Percentiles rank a stretch among this genome's conserved stretches.
Evolutionary conservation across 2,888 invertebrate genomes (phyloP).

Genomic region (Eustalomyia histrio): DNA sequence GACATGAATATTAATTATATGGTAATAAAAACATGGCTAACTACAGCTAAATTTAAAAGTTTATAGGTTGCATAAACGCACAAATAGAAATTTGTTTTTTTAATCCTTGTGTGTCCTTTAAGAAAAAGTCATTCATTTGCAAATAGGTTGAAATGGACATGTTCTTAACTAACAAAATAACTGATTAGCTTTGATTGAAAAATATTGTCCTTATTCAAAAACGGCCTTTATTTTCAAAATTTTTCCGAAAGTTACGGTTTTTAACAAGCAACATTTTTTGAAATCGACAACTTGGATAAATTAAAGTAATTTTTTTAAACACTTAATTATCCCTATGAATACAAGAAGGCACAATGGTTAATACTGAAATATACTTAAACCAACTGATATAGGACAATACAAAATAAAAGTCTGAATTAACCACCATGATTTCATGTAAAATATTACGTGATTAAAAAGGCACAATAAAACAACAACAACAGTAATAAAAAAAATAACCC

Average conservation of each 20-base stretch:
- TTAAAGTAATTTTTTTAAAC: no score
- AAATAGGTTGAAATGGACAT: no score
- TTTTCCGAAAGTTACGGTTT: no score
- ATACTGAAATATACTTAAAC: not conserved
- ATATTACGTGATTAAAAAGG: conserved; percentile 1
- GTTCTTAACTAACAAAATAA: no score
- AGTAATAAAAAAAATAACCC: not conserved
- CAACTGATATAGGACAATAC: not conserved
- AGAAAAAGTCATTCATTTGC: no score
- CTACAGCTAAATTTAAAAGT: not conserved
- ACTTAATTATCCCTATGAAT: not conserved
- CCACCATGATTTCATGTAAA: conserved; percentile 1
- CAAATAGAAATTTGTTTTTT: not conserved
- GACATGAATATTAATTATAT: not conserved
- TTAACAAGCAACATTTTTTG: no score
- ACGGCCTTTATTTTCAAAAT: no score
- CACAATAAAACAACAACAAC: not conserved
- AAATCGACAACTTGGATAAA: no score
- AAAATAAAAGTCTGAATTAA: not conserved
- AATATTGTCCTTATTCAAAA: no score
- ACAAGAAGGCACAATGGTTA: not conserved
- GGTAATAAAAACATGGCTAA: not conserved
- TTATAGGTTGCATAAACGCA: not conserved
- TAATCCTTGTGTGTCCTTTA: not conserved
- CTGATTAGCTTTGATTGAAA: no score